phyloP scores from a whole-genome alignment of 1,140 invertebrate genomes.

The Lepeophtheirus salmonis region DNA sequence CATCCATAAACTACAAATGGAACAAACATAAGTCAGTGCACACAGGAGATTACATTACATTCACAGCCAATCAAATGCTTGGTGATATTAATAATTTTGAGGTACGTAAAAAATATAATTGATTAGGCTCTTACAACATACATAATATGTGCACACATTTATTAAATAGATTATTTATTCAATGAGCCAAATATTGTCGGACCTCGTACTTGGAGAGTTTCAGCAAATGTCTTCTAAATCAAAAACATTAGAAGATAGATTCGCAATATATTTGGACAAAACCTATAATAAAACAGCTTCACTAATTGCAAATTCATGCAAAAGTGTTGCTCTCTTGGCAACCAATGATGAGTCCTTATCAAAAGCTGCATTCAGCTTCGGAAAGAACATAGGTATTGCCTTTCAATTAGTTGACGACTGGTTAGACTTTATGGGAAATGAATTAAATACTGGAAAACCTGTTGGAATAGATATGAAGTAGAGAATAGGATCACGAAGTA shows the following conservation, averaged over 20 bases:
- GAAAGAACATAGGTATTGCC: slow-evolving; percentile 80
- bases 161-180: slow-evolving; percentile 1
- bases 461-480: slow-evolving; percentile 70
- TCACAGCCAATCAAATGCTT: not conserved
- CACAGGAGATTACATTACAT: not conserved
- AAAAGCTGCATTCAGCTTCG: slow-evolving; percentile 82
- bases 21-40: slow-evolving; percentile 37
- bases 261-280: slow-evolving; percentile 14
- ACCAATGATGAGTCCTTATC: slow-evolving; percentile 38
- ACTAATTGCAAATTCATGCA: slow-evolving; percentile 82
- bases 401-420: slow-evolving; percentile 97
- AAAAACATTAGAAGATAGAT: slow-evolving; percentile 81
- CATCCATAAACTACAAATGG: slow-evolving; percentile 78
- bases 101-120: not conserved
- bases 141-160: not conserved
- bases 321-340: slow-evolving; percentile 60
- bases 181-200: slow-evolving; percentile 41
- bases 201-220: slow-evolving; percentile 91
- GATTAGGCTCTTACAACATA: not conserved
- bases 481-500: not conserved
- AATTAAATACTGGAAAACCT: slow-evolving; percentile 69
- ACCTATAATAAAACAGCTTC: slow-evolving; percentile 81
- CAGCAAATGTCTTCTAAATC: slow-evolving; percentile 54
- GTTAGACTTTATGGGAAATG: slow-evolving; percentile 83
- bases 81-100: not conserved